Conservation (phyloP, 2,797 vertebrate genomes). For the Pyrocephalus nanus region DNA sequence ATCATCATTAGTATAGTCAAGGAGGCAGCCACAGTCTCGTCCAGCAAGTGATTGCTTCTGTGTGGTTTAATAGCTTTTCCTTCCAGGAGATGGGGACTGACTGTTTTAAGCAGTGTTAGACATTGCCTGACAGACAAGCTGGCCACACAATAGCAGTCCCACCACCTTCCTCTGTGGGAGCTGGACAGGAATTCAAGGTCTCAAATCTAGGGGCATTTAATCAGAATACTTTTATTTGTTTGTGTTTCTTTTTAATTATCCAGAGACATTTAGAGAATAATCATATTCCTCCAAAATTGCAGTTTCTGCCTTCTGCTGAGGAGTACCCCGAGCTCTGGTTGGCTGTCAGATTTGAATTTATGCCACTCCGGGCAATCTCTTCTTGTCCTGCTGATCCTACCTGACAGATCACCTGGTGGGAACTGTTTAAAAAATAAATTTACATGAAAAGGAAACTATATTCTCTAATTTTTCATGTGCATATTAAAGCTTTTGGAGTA, state of each 20-base stretch:
- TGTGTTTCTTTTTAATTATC: not conserved
- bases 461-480: not conserved
- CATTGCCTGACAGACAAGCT: not conserved
- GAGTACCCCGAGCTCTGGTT: not conserved
- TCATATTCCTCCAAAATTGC: not conserved
- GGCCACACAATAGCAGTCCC: not conserved
- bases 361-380: not conserved
- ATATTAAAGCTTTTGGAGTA: not conserved
- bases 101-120: not conserved
- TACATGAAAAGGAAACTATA: not conserved
- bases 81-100: not conserved
- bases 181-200: not conserved
- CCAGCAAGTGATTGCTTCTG: not conserved
- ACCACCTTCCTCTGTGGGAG: fast-evolving
- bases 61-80: not conserved
- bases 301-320: not conserved
- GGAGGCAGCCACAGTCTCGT: not conserved
- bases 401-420: not conserved
- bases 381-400: not conserved
- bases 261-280: not conserved
- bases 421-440: conserved; percentile 1
- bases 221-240: not conserved
- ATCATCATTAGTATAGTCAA: not conserved
- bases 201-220: not conserved
- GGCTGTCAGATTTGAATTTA: not conserved